Evolutionary conservation across 2,797 vertebrate genomes (phyloP), one percentile per base, ranked within the genome.

Genomic region (Iguana delicatissima): DNA sequence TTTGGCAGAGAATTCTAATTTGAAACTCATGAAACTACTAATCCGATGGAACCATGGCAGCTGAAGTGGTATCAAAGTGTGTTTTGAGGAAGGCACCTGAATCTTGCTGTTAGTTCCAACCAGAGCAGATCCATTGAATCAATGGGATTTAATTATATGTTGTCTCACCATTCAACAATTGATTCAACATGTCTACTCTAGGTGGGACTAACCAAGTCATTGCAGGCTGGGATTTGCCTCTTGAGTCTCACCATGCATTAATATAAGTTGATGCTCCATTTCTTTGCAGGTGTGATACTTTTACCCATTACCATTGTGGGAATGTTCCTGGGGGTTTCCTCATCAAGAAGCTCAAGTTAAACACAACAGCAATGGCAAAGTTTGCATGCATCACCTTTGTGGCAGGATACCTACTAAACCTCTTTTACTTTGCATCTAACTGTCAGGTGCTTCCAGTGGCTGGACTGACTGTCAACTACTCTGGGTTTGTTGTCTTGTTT

Each of bases 291-390:
- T 84, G 52, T 94, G 35, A 20, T 96, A 52, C 91, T 96, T 4
- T 2, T 98, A 79, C 97, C 98, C 0, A 8, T 94, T 74, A 46
- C 97, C 7, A 92, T 96, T 89, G 24, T 89, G 89, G 97, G 97
- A 32, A 95, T 97, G 90, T 95, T 98, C 38, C 32, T 94, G 0
- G 97, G 90, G 97, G 98, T 35, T 96, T 96, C 87, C 85, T 97
- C 18, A 95, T 97, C 95, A 98, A 96, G 96, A 97, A 92, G 89
- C 96, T 97, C 92, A 97, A 96, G 85, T 73, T 97, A 0, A 93
- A 89, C 0, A 8, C 96, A 6, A 29, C 95, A 12, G 96, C 93
- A 52, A 96, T 96, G 93, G 67, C 94, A 6, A 97, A 97, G 92
- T 95, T 97, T 2, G 85, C 93, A 0, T 91, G 94, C 72, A 80